phyloP scores from a whole-genome alignment of 2,113 vertebrate genomes.

The Sinosuthora webbiana region DNA sequence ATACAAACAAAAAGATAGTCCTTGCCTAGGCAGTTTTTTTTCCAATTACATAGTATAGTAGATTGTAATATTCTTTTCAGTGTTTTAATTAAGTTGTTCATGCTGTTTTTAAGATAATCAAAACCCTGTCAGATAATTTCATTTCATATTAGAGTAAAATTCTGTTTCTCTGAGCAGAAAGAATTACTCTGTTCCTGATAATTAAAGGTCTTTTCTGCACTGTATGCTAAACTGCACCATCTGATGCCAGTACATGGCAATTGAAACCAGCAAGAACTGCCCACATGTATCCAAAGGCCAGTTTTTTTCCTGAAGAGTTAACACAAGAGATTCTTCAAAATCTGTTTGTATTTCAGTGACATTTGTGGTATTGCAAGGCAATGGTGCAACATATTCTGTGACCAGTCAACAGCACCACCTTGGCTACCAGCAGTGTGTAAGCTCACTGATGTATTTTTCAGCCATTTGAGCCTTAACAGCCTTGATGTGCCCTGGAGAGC shows the following conservation, averaged over 20 bases:
- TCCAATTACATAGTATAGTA: neutral
- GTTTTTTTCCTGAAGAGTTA: neutral
- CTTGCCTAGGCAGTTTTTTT: neutral
- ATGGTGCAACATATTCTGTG: fast-evolving
- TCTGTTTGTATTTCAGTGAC: neutral
- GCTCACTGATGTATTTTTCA: neutral
- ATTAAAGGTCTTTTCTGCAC: neutral
- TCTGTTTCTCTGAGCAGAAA: neutral
- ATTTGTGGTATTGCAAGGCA: neutral
- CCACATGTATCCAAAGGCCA: neutral
- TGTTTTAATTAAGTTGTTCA: neutral
- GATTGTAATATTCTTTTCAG: neutral
- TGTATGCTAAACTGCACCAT: neutral
- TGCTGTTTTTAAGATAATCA: neutral
- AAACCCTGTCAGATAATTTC: neutral
- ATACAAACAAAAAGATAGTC: neutral
- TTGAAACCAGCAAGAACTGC: neutral
- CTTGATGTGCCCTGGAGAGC: neutral
- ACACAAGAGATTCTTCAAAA: neutral
- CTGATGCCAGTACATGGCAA: neutral
- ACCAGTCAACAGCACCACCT: neutral
- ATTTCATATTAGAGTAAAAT: neutral
- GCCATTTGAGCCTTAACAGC: neutral
- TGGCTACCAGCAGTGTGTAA: neutral
- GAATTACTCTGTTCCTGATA: neutral